These are phyloP conservation scores for Helicorthomorpha holstii DNA, from an alignment of 1,140 invertebrate species.

Conservation along the genomic window DNA sequence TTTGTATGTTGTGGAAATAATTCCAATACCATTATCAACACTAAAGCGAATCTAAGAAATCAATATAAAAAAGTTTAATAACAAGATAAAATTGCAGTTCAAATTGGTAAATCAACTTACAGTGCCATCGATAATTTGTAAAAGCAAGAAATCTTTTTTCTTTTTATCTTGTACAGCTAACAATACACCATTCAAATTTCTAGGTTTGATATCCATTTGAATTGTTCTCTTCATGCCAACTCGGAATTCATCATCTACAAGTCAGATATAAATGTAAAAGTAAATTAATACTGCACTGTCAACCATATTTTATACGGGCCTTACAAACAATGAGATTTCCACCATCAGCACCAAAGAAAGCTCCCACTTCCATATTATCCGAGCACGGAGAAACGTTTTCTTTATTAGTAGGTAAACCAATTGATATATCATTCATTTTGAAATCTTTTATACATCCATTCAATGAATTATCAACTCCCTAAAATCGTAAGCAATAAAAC, in stretches of 20 bases:
- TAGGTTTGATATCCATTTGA: constrained; percentile 70
- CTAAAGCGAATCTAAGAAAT: constrained; percentile 50
- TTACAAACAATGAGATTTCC: constrained; percentile 47
- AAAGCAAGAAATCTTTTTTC: constrained; percentile 55
- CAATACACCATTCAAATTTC: constrained; percentile 60
- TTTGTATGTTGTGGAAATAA: constrained; percentile 52
- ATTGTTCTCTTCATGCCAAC: constrained; percentile 63
- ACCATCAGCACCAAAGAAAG: constrained; percentile 63
- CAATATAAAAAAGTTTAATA: background rate
- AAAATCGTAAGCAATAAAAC: constrained; percentile 13
- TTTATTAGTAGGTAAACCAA: constrained; percentile 23
- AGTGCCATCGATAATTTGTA: constrained; percentile 70
- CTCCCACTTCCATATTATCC: constrained; percentile 61
- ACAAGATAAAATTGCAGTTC: background rate
- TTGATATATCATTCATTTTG: constrained; percentile 45
- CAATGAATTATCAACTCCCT: constrained; percentile 47
- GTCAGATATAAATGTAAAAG: constrained; percentile 2
- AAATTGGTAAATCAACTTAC: constrained; percentile 13
- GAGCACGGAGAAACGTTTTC: constrained; percentile 42
- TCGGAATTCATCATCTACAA: constrained; percentile 46
- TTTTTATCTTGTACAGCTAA: constrained; percentile 47
- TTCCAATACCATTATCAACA: constrained; percentile 71
- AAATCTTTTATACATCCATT: constrained; percentile 75
- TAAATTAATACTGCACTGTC: constrained; percentile 1
- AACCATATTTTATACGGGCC: constrained; percentile 19